Evolutionary conservation across 2,888 invertebrate genomes (phyloP).

Genomic region (Blastobasis lacticolella): DNA sequence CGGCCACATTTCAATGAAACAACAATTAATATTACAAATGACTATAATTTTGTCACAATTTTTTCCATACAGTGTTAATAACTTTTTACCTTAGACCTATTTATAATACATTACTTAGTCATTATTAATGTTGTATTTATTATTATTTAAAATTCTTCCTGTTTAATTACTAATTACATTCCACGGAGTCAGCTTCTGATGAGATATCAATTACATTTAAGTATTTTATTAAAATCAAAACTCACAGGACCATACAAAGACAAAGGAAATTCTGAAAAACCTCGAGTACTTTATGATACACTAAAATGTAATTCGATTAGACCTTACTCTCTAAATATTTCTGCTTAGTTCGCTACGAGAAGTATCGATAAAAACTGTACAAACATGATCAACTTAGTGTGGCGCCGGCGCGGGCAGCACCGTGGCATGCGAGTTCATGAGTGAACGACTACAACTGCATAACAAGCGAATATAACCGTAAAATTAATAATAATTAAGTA

Average conservation of each 20-base stretch:
- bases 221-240: conserved; percentile 38
- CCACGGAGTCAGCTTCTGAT: conserved; percentile 58
- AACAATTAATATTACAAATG: conserved; percentile 73
- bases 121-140: conserved; percentile 69
- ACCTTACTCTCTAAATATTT: conserved; percentile 72
- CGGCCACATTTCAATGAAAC: conserved; percentile 49
- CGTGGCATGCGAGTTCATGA: conserved; percentile 59
- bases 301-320: conserved; percentile 73
- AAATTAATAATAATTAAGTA: conserved; percentile 43
- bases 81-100: conserved; percentile 72
- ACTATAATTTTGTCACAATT: conserved; percentile 76
- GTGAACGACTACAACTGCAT: conserved; percentile 33
- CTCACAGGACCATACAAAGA: conserved; percentile 54
- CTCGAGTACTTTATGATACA: conserved; percentile 63
- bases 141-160: conserved; percentile 69
- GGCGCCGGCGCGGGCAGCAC: conserved; percentile 24
- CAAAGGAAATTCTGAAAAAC: conserved; percentile 53
- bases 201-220: conserved; percentile 40
- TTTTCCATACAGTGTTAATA: conserved; percentile 75
- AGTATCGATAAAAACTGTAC: conserved; percentile 71
- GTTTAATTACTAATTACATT: conserved; percentile 67
- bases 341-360: conserved; percentile 68
- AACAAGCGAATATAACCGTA: conserved; percentile 57
- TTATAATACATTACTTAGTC: conserved; percentile 73
- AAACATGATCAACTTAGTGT: conserved; percentile 55